Evolutionary conservation across 2,797 vertebrate species (phyloP).

Genomic region (Amphiprion clarkii): DNA sequence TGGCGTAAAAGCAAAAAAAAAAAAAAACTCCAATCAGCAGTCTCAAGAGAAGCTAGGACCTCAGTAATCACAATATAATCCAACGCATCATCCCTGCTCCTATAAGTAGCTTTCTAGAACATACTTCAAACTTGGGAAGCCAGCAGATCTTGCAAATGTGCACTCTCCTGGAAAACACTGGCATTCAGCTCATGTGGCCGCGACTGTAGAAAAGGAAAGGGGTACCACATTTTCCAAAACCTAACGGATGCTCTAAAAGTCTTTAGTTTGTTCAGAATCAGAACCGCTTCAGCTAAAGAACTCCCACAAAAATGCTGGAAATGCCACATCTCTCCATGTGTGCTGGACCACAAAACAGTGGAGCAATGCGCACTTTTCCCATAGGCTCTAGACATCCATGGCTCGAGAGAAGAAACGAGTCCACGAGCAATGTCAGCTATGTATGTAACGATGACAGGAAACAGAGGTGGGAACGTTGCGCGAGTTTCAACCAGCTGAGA

Average conservation of each 20-base stretch:
- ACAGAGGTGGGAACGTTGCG: background rate
- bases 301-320: background rate
- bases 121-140: background rate
- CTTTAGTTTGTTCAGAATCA: background rate
- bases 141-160: background rate
- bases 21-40: no score
- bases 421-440: background rate
- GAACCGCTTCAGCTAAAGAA: background rate
- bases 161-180: slow-evolving; percentile 1
- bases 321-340: background rate
- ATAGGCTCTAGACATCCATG: background rate
- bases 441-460: background rate
- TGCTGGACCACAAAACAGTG: slow-evolving; percentile 1
- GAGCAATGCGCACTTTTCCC: background rate
- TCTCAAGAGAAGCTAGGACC: background rate
- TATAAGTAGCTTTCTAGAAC: background rate
- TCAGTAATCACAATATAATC: background rate
- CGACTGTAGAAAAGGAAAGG: background rate
- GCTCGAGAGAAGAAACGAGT: background rate
- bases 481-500: background rate
- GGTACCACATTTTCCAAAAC: background rate
- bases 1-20: no score
- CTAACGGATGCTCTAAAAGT: background rate
- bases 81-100: background rate
- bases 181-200: background rate